Conservation (phyloP, 1,140 invertebrate genomes). For the Matsumurasca onukii region DNA sequence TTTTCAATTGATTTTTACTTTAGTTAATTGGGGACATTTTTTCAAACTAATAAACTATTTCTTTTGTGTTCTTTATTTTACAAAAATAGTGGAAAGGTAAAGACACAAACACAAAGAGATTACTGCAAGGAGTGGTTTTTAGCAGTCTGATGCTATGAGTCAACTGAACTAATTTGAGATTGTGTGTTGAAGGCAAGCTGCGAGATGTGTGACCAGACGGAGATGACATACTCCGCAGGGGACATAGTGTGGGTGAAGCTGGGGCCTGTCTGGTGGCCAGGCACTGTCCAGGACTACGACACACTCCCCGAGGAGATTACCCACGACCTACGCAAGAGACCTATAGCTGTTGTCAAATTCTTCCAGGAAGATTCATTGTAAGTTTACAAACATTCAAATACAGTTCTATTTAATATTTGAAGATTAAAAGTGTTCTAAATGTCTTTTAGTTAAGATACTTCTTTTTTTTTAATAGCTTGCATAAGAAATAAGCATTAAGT, state of each 20-base stretch:
- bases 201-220: slow-evolving; percentile 61
- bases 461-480: not conserved
- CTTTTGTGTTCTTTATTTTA: no score
- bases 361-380: slow-evolving; percentile 80
- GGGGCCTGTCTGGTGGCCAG: slow-evolving; percentile 80
- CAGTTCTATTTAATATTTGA: not conserved
- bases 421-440: not conserved
- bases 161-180: no score
- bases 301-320: slow-evolving; percentile 61
- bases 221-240: slow-evolving; percentile 63
- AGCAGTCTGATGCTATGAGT: no score
- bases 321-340: slow-evolving; percentile 60
- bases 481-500: no score
- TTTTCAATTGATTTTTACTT: no score
- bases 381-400: slow-evolving; percentile 50
- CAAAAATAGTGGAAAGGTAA: no score
- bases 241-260: slow-evolving; percentile 83
- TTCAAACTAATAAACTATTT: no score
- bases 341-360: slow-evolving; percentile 76
- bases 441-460: not conserved
- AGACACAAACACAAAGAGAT: no score
- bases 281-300: slow-evolving; percentile 64
- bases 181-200: no score
- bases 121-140: no score
- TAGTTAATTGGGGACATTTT: no score